Conservation (phyloP, 2,797 vertebrate species). For the Phoxinus dragarum region DNA sequence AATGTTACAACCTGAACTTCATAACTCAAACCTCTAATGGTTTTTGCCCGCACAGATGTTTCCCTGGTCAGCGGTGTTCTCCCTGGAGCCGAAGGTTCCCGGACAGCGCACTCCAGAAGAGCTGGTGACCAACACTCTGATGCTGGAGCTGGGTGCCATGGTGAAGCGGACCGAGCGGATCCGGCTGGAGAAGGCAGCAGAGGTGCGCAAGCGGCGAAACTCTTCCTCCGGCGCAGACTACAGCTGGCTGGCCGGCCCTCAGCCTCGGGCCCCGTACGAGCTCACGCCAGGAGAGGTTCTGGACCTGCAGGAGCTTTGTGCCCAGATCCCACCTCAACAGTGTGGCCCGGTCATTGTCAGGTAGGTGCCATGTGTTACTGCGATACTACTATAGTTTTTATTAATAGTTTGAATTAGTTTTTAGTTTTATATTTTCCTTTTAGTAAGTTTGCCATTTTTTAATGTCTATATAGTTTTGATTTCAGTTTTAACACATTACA, state of each 20-base stretch:
- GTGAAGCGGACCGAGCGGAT: conserved; percentile 82
- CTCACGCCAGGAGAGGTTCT: conserved; percentile 79
- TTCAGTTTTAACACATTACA: background rate
- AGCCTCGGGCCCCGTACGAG: conserved; percentile 74
- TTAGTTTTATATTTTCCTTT: no score
- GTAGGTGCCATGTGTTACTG: conserved; percentile 60
- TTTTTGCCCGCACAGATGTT: conserved; percentile 76
- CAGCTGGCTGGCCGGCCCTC: conserved; percentile 79
- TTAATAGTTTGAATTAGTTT: background rate
- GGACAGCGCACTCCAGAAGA: conserved; percentile 78
- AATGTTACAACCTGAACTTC: background rate
- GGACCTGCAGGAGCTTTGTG: conserved; percentile 82
- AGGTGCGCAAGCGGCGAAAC: conserved; percentile 73
- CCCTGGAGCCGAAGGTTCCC: conserved; percentile 79
- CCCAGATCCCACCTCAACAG: conserved; percentile 79
- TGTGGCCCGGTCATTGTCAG: conserved; percentile 82
- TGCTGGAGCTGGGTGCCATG: conserved; percentile 83
- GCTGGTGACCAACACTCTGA: conserved; percentile 83
- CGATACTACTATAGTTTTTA: no score
- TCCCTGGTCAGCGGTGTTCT: conserved; percentile 81
- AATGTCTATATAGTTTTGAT: background rate
- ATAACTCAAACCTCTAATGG: background rate
- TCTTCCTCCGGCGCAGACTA: conserved; percentile 77
- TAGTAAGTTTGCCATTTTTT: background rate
- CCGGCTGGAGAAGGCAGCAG: conserved; percentile 74